Evolutionary conservation across 1,140 invertebrate species (phyloP).

Genomic region (Harlomillsia oculata): DNA sequence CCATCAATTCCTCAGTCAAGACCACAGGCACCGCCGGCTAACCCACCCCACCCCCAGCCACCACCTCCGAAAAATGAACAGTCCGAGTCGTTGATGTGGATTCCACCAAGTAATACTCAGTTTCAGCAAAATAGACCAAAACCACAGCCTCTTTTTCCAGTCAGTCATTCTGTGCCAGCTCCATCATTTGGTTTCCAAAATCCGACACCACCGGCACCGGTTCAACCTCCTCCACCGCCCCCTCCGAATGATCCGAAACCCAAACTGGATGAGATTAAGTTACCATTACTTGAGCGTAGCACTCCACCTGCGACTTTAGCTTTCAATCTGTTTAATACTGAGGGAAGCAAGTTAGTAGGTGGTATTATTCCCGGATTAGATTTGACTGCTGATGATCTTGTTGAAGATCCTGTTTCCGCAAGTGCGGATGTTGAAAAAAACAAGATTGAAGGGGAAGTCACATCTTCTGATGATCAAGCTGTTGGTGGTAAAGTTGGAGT

Average conservation of each 20-base stretch:
- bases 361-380: background rate
- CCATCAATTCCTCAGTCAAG: background rate
- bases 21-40: background rate
- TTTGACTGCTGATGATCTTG: background rate
- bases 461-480: too few species aligned
- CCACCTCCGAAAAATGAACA: background rate
- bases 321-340: background rate
- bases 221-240: slow-evolving; percentile 8
- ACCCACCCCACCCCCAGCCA: background rate
- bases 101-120: background rate
- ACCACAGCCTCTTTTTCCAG: slow-evolving; percentile 1
- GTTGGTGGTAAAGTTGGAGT: too few species aligned
- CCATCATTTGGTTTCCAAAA: background rate
- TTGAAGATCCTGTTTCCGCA: background rate
- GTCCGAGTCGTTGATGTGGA: background rate
- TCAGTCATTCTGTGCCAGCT: background rate
- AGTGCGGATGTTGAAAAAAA: too few species aligned
- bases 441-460: too few species aligned
- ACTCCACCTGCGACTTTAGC: background rate
- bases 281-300: too few species aligned
- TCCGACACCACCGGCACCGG: background rate
- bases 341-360: background rate
- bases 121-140: too few species aligned
- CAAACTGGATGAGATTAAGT: background rate
- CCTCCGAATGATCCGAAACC: background rate